phyloP scores from a whole-genome alignment of 2,888 invertebrate species.

The Pachydiplax longipennis region DNA sequence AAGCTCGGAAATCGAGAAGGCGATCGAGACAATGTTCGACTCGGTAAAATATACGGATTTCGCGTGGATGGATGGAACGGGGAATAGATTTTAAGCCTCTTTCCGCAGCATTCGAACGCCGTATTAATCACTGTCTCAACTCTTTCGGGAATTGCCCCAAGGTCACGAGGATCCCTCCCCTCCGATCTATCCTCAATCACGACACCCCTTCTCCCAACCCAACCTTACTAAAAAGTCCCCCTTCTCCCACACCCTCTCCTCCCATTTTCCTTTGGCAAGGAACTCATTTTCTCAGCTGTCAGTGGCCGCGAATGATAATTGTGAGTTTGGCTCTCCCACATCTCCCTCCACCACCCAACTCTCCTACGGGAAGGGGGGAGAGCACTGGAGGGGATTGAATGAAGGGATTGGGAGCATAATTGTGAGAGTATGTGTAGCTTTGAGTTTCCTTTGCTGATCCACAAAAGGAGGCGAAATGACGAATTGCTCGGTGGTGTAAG shows the following conservation, averaged over 20 bases:
- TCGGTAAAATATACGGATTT: neutral
- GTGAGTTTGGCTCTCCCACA: slow-evolving; percentile 37
- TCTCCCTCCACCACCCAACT: neutral
- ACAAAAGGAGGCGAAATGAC: slow-evolving; percentile 39
- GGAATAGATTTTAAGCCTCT: slow-evolving; percentile 26
- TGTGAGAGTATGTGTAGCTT: neutral
- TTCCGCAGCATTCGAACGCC: slow-evolving; percentile 32
- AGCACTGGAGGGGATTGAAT: slow-evolving; percentile 39
- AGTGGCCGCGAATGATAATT: slow-evolving; percentile 39
- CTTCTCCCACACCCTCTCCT: neutral
- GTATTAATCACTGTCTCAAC: slow-evolving; percentile 41
- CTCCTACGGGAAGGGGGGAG: neutral
- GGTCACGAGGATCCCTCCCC: slow-evolving; percentile 16
- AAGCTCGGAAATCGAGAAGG: neutral
- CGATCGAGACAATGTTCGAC: neutral
- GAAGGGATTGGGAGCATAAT: slow-evolving; percentile 16
- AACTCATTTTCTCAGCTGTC: slow-evolving; percentile 39
- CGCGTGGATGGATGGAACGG: neutral
- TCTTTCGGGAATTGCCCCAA: slow-evolving; percentile 43
- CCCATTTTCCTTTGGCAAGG: slow-evolving; percentile 30
- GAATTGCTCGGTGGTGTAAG: neutral
- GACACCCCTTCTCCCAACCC: neutral
- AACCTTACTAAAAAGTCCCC: neutral
- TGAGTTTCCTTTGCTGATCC: neutral
- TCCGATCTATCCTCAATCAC: neutral